Base-by-base conservation (phyloP, 2,888 invertebrate genomes). In the Apotomis capreana region DNA sequence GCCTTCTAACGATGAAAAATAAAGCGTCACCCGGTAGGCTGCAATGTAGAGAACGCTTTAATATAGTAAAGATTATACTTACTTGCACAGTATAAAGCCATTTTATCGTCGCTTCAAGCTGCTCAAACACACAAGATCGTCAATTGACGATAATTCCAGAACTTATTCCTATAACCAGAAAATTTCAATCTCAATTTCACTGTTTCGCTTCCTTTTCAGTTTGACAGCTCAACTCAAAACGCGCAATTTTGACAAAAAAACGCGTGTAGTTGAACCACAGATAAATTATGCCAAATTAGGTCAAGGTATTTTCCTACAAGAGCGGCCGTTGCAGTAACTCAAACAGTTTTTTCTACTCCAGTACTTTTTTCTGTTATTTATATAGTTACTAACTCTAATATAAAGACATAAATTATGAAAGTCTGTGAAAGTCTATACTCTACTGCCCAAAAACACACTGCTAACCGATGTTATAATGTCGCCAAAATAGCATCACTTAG, bases 61-160 rank as follows among this genome's bases (percentile, higher is more conserved):
- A 49, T 49, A 10, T 49, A 49, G 49, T 0, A 8, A 0, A 58
- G 36, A 52, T 46, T 65, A 12, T 40, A 85, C 93, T 86, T 87
- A 93, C 93, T 93, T 87, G 93, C 92, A 89, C 93, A 93, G 79
- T 89, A 90, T 12, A 93, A 84, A 84, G 93, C 89, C 93, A 93
- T 93, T 81, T 74, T 84, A 69, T 61, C 74, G 63, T 65, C 75
- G 76, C 76, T 76, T 72, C 73, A 69, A 54, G 15, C 36, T 67
- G 72, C 76, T 72, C 67, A 73, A 75, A 72, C 72, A 74, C 52
- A 61, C 58, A 68, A 69, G 76, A 78, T 62, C 74, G 78, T 75
- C 62, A 68, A 76, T 60, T 57, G 74, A 70, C 70, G 72, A 76
- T 78, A 74, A 52, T 44, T 67, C n/a, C 13, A 44, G 12, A 62